Percentiles rank a stretch among this genome's conserved stretches.
These are phyloP conservation scores for Acinonyx jubatus DNA, from an alignment of 2,113 vertebrate species.

Conservation along the genomic window DNA sequence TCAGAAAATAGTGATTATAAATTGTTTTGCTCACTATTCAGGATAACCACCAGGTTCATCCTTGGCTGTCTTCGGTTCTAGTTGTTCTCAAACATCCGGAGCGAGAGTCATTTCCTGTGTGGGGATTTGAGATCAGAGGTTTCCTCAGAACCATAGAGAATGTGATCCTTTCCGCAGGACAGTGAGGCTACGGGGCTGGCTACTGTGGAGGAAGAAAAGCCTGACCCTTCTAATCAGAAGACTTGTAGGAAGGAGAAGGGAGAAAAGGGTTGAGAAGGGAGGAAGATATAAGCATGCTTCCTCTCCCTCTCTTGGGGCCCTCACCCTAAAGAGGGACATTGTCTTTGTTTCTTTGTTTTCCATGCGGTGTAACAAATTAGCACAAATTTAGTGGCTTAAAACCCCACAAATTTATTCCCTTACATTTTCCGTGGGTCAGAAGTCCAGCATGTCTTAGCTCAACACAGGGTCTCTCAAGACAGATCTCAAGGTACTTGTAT, in stretches of 20 bases:
- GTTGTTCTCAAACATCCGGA: neutral
- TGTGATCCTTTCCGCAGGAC: accelerated
- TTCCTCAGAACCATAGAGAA: neutral
- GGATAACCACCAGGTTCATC: neutral
- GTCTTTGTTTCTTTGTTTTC: neutral
- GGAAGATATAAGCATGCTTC: neutral
- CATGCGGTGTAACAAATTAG: neutral
- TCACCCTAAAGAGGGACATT: neutral
- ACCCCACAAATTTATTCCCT: neutral
- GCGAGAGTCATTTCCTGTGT: neutral
- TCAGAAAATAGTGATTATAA: neutral
- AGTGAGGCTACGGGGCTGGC: neutral
- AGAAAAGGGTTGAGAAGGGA: neutral
- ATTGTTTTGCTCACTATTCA: neutral
- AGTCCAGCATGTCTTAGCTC: neutral
- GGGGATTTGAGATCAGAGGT: neutral
- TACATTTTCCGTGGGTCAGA: neutral
- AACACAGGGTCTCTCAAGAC: neutral
- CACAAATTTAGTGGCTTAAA: neutral
- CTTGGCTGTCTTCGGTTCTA: neutral
- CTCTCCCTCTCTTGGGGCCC: neutral
- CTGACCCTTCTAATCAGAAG: neutral
- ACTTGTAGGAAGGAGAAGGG: neutral
- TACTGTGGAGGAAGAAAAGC: neutral
- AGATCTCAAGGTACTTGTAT: neutral